Base-by-base conservation (phyloP, 2,888 invertebrate species). In the Cantharis rufa region DNA sequence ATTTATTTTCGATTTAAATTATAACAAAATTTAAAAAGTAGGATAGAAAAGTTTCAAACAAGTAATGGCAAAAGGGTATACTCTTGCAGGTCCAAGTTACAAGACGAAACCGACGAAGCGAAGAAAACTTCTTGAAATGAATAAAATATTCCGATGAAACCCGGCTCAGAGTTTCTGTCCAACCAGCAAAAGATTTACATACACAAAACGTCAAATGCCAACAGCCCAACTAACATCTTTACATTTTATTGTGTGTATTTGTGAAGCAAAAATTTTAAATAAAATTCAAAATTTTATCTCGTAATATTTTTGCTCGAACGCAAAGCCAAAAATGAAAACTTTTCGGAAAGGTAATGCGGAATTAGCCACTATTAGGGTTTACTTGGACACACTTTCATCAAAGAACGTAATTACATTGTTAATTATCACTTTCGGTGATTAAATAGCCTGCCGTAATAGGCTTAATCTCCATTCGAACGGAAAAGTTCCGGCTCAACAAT, bases 1-100 rank as follows among this genome's bases (percentile, higher is more conserved):
- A 82, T 83, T 83, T 82, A 81, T 82, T 82, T 82, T 83, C 83
- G 80, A 83, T 83, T 82, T 83, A 79, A 81, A 81, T 73, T 79
- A 79, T 32, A 32, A 32, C 32, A 32, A 32, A 32, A 32, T 32
- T 32, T 32, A 74, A 70, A 68, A 74, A 77, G 74, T 74, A 70
- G 69, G 73, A 74, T 76, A 64, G 77, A 77, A 80, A 80, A 79
- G 72, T 80, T 80, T 68, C 74, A 70, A 76, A 78, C 73, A 79
- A 78, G 77, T 72, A 80, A 77, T 72, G 63, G 62, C 69, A 64
- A 72, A 72, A 71, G 74, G 71, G 72, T 71, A 75, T 72, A 75
- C 70, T 70, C 72, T 75, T 66, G 62, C 27, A 71, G 71, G 69
- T 64, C 64, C 64, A 77, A 71, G 62, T 70, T 72, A 75, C 69